Base-by-base conservation (phyloP, 2,888 invertebrate species). In the Strigamia transsilvanica region DNA sequence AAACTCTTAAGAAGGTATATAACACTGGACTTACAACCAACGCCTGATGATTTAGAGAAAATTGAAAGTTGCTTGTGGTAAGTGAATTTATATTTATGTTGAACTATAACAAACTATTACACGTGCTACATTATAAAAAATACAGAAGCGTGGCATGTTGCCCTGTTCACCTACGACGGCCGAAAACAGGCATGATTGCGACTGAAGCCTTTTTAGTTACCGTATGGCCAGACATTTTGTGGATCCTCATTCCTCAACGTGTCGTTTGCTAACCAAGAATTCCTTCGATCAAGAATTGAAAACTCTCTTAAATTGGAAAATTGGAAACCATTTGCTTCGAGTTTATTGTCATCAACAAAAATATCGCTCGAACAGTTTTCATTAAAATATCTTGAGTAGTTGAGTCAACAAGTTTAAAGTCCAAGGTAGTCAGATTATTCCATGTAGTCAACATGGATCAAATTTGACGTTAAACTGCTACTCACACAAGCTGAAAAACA, bases 31-130 rank as follows among this genome's bases (percentile, higher is more conserved):
- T 73, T 23, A 2, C 7, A 27, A 10, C 73, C 73, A 73, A 32
- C 27, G 6, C 32, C 13, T 32, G 73, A 32, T 12, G 73, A 32
- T 12, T 27, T 73, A 15, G 2, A 13, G 2, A 4, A 32, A 73
- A 73, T 73, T 5, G 27, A 73, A 73, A 73, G 7, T 32, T 73
- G 7, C 73, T n/a, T n/a, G n/a, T n/a, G n/a, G 73, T 73, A 73
- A 27, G 73, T 73, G 23, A 73, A 32, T 27, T 27, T 32, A 32
- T 12, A 73, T 12, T 21, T 10, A 18, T 61, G 0, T 61, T 61
- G 13, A 21, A 15, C 46, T 13, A 15, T 12, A 73, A 73, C n/a
- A 32, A 9, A 61, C 23, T 32, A 32, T 7, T 73, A 32, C 32
- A 12, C 32, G 10, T 73, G 27, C 23, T 32, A 73, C n/a, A 32